A percentile compares a stretch with the other conserved stretches of the same genome.
Conservation (phyloP, 2,797 vertebrate species). For the Dermochelys coriacea region DNA sequence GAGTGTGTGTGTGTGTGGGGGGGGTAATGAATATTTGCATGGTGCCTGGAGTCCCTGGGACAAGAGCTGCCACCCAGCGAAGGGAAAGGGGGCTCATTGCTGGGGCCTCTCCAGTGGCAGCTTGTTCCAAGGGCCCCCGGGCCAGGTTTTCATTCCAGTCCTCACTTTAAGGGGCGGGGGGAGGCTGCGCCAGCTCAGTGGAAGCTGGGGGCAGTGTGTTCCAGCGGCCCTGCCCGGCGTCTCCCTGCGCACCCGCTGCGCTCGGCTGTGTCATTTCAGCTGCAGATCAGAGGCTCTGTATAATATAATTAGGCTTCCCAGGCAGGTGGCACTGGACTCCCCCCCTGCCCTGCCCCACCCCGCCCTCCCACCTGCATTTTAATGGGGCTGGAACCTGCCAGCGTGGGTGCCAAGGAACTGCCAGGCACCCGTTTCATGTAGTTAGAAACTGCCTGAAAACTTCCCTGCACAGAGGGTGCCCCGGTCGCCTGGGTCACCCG, state of each 20-base stretch:
- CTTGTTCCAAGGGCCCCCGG: not conserved
- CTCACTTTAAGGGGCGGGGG: not conserved
- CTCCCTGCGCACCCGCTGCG: not conserved
- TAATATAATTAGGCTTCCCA: not conserved
- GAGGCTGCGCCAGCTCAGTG: not conserved
- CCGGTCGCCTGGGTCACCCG: too few relatives aligned
- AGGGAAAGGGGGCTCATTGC: accelerated
- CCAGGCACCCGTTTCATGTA: accelerated
- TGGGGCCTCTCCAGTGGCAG: too few relatives aligned
- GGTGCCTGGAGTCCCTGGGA: not conserved
- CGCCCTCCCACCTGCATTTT: not conserved
- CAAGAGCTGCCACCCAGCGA: not conserved
- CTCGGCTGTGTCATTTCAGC: not conserved
- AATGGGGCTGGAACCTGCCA: not conserved
- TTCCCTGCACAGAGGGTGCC: too few relatives aligned
- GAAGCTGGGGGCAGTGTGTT: not conserved
- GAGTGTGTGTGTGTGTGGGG: not conserved
- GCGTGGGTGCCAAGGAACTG: too few relatives aligned
- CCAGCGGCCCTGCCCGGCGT: not conserved
- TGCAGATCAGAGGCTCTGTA: slow-evolving; percentile 3
- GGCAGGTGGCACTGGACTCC: not conserved
- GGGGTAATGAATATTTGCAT: not conserved
- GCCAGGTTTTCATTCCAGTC: too few relatives aligned
- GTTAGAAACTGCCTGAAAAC: not conserved
- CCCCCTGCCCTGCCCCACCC: not conserved